Conservation (phyloP, 2,888 invertebrate species). For the Leuctra nigra region DNA sequence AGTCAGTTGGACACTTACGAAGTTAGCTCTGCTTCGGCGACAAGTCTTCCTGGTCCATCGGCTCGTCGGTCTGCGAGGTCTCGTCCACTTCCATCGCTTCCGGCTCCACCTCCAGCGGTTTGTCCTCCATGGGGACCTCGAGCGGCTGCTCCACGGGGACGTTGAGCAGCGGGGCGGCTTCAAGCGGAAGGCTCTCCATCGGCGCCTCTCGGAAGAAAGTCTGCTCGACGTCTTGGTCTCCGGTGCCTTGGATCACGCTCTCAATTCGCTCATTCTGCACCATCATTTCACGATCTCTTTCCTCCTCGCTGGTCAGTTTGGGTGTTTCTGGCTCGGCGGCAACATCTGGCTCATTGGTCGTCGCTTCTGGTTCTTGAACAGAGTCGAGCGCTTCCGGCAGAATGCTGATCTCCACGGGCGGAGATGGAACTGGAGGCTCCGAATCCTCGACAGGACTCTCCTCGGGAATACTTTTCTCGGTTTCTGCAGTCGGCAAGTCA, state of each 20-base stretch:
- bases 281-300: constrained; percentile 4
- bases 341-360: no score
- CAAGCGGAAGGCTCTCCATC: not conserved
- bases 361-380: not conserved
- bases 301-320: not conserved
- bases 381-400: not conserved
- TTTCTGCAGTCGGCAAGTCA: not conserved
- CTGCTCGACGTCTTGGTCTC: not conserved
- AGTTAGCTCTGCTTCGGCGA: constrained; percentile 30
- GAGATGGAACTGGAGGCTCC: not conserved
- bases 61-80: constrained; percentile 35
- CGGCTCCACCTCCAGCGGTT: not conserved
- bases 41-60: constrained; percentile 38
- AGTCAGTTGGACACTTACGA: no score
- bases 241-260: constrained; percentile 6
- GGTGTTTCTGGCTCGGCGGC: not conserved
- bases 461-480: not conserved
- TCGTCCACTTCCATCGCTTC: constrained; percentile 39
- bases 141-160: not conserved
- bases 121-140: not conserved
- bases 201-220: not conserved
- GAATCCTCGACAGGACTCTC: not conserved
- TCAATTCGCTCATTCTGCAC: constrained; percentile 3
- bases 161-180: not conserved
- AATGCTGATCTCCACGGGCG: not conserved